These are phyloP conservation scores for Tachysurus fulvidraco DNA, from an alignment of 2,113 vertebrate species.

Conservation along the genomic window DNA sequence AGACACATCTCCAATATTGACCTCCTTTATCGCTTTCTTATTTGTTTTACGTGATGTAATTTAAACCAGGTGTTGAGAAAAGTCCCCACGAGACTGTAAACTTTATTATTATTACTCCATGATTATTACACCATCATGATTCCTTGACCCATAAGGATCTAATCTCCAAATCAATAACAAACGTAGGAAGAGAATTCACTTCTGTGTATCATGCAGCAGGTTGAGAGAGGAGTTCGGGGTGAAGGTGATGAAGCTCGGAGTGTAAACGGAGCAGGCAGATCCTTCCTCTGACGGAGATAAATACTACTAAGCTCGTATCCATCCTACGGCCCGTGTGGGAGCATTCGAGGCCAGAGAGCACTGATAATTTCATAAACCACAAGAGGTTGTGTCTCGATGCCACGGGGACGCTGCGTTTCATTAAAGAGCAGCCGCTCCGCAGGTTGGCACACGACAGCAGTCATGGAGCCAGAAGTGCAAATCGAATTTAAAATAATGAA, in stretches of 20 bases:
- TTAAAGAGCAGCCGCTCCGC: slow-evolving; percentile 26
- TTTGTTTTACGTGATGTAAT: neutral
- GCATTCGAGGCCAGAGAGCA: neutral
- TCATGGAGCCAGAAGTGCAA: neutral
- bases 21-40: neutral
- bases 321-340: slow-evolving; percentile 33
- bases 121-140: neutral
- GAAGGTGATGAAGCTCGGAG: neutral
- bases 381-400: neutral
- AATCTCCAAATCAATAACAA: slow-evolving; percentile 11
- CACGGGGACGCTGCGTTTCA: neutral
- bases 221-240: neutral
- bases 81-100: neutral
- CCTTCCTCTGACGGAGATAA: neutral
- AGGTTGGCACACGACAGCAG: slow-evolving; percentile 28
- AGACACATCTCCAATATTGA: neutral
- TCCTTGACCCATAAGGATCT: neutral
- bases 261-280: neutral
- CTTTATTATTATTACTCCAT: neutral
- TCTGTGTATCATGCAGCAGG: neutral
- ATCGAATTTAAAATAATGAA: slow-evolving; percentile 58
- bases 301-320: neutral
- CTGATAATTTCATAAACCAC: slow-evolving; percentile 25
- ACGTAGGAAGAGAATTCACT: neutral
- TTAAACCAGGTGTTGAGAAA: neutral